These are phyloP conservation scores for Hydrolagus affinis DNA, from an alignment of 2,113 vertebrate genomes.

Conservation along the genomic window DNA sequence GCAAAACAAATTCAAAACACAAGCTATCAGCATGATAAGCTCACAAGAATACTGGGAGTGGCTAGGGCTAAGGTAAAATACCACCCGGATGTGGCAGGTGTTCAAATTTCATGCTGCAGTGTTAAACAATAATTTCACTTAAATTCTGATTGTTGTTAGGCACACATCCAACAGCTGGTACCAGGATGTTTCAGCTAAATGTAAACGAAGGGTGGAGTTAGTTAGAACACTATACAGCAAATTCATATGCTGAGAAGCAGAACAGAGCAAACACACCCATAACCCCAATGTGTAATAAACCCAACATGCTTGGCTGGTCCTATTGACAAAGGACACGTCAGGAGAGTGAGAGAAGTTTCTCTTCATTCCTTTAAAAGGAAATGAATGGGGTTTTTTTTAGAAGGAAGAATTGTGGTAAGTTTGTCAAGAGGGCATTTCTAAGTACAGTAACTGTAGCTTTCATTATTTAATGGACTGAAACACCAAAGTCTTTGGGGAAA, in stretches of 20 bases:
- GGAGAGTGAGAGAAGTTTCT: too few species aligned
- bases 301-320: not conserved
- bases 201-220: not conserved
- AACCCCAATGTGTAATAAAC: not conserved
- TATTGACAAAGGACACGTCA: too few species aligned
- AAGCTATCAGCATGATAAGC: not conserved
- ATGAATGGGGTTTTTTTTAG: too few species aligned
- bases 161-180: not conserved
- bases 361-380: too few species aligned
- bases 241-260: not conserved
- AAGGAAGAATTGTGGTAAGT: too few species aligned
- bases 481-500: too few species aligned
- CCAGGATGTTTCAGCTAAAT: not conserved
- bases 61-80: not conserved
- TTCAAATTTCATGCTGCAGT: not conserved
- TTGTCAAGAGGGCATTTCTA: too few species aligned
- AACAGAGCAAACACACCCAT: not conserved
- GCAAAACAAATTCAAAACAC: not conserved
- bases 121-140: not conserved
- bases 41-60: not conserved
- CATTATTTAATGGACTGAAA: too few species aligned
- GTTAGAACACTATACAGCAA: not conserved
- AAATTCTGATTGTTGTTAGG: not conserved
- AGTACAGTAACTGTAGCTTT: too few species aligned
- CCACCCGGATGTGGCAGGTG: constrained; percentile 2